phyloP scores from a whole-genome alignment of 2,797 vertebrate species.

The Mormyrops boulengeri region DNA sequence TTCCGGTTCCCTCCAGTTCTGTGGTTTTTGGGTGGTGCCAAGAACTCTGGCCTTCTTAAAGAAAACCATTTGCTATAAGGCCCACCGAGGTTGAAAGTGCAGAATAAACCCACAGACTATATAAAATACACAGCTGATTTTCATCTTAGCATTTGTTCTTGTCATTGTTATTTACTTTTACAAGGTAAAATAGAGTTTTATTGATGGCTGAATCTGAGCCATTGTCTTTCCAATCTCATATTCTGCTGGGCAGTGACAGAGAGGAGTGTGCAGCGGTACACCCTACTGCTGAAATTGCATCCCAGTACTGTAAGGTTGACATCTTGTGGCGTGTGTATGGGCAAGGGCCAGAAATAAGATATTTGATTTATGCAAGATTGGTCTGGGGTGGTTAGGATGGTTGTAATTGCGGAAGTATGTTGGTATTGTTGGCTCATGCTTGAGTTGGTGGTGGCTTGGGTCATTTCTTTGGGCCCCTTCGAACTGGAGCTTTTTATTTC shows the following conservation, averaged over 20 bases:
- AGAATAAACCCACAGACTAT: not conserved
- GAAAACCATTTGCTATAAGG: not conserved
- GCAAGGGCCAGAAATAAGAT: not conserved
- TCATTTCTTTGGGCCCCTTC: not conserved
- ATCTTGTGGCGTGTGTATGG: not conserved
- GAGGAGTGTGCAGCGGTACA: not conserved
- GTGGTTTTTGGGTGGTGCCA: not conserved
- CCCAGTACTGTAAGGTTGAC: not conserved
- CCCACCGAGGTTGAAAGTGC: not conserved
- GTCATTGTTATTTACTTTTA: not conserved
- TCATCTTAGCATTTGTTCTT: not conserved
- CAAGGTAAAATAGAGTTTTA: not conserved
- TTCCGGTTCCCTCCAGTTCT: not conserved
- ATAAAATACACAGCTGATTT: not conserved
- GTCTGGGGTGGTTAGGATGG: not conserved
- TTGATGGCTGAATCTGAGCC: not conserved
- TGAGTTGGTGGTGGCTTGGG: not conserved
- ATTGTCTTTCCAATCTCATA: not conserved
- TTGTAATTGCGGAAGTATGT: not conserved
- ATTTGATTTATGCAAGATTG: not conserved
- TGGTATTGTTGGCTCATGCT: not conserved
- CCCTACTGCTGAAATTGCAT: not conserved
- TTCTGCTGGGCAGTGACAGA: not conserved
- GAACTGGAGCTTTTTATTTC: not conserved
- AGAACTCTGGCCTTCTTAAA: not conserved